Evolutionary conservation across 2,888 invertebrate genomes (phyloP).

Genomic region (Drosophila paranaensis): DNA sequence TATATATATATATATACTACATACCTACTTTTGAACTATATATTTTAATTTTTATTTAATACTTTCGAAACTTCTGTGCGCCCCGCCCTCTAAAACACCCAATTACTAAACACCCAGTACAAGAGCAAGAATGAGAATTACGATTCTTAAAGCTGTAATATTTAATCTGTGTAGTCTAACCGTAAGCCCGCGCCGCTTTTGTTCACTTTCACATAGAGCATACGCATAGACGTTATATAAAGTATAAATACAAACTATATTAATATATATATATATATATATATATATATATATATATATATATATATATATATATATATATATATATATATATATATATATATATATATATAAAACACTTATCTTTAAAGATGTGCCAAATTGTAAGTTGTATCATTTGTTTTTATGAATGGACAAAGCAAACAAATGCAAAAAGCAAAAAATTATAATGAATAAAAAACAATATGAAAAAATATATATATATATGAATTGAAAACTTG

Average conservation of each 20-base stretch:
- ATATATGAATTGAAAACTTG: slow-evolving; percentile 47
- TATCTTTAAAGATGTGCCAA: slow-evolving; percentile 84
- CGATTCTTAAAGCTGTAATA: slow-evolving; percentile 51
- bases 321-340: slow-evolving; percentile 51
- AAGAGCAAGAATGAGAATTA: slow-evolving; percentile 56
- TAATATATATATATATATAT: slow-evolving; percentile 58
- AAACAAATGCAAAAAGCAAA: slow-evolving; percentile 66
- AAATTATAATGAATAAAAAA: slow-evolving; percentile 60
- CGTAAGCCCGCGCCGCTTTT: slow-evolving; percentile 78
- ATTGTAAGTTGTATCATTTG: slow-evolving; percentile 84
- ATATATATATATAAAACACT: slow-evolving; percentile 72
- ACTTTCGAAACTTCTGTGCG: slow-evolving; percentile 36
- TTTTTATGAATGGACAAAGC: slow-evolving; percentile 75
- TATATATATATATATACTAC: slow-evolving; percentile 31
- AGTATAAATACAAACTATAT: slow-evolving; percentile 69
- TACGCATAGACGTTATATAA: slow-evolving; percentile 64
- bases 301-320: slow-evolving; percentile 57
- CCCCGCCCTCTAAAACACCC: slow-evolving; percentile 6
- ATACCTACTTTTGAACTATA: slow-evolving; percentile 47
- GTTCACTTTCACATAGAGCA: slow-evolving; percentile 78
- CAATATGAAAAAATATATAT: slow-evolving; percentile 45
- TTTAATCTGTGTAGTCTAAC: slow-evolving; percentile 71
- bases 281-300: slow-evolving; percentile 52
- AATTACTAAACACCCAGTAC: slow-evolving; percentile 55
- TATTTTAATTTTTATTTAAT: slow-evolving; percentile 55